Evolutionary conservation across 1,140 invertebrate genomes (phyloP).

Genomic region (Calephelis virginiensis): DNA sequence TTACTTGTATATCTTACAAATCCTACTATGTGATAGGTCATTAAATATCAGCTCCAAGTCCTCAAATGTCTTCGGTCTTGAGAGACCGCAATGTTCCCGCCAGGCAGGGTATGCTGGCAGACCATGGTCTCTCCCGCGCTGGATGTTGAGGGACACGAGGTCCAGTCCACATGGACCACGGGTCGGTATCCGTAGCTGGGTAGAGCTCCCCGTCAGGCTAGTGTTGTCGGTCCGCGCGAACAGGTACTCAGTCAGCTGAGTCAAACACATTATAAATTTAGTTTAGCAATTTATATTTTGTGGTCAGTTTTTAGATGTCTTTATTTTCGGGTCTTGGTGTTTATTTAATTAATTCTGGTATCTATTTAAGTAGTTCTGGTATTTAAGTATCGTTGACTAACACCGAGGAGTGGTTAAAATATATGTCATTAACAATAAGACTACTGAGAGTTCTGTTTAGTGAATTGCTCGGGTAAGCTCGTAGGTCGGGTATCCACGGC

Average conservation of each 20-base stretch:
- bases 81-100: slow-evolving; percentile 86
- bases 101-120: slow-evolving; percentile 88
- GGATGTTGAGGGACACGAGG: slow-evolving; percentile 91
- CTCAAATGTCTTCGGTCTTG: slow-evolving; percentile 83
- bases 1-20: slow-evolving; percentile 83
- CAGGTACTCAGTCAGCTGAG: slow-evolving; percentile 85
- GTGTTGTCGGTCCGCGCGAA: slow-evolving; percentile 80
- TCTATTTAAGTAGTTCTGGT: no score
- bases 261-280: background rate
- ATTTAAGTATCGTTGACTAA: no score
- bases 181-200: slow-evolving; percentile 26
- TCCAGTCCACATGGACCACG: slow-evolving; percentile 85
- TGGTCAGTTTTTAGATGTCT: no score
- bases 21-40: slow-evolving; percentile 79
- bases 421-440: no score
- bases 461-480: no score
- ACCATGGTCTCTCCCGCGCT: slow-evolving; percentile 93
- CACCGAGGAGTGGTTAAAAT: no score
- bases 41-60: slow-evolving; percentile 85
- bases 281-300: no score
- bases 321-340: no score
- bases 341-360: no score
- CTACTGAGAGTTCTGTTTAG: no score
- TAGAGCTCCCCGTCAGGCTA: background rate
- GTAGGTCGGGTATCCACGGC: no score